Conservation (phyloP, 2,113 vertebrate species). For the Gallinago jamesoni region DNA sequence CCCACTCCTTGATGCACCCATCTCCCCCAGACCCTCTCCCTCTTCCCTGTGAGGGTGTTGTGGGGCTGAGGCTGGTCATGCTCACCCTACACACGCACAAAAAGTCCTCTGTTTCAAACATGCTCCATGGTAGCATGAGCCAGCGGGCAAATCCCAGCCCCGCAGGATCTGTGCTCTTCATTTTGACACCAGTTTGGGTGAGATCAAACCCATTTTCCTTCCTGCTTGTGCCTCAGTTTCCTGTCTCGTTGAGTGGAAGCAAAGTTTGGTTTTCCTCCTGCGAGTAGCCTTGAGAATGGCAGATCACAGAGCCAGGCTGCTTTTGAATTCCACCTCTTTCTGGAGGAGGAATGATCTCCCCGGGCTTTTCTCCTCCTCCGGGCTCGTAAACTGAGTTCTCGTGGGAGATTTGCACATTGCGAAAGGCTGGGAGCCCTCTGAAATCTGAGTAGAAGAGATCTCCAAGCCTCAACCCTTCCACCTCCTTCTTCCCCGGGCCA, state of each 20-base stretch:
- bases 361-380: not conserved
- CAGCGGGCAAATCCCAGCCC: not conserved
- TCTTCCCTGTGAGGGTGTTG: not conserved
- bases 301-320: not conserved
- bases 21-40: not conserved
- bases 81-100: not conserved
- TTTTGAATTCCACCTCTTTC: not conserved
- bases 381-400: not conserved
- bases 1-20: too few relatives aligned
- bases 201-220: not conserved
- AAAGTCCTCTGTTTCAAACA: accelerated
- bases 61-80: not conserved
- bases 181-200: not conserved
- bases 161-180: not conserved
- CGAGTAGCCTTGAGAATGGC: not conserved
- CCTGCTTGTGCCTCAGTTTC: not conserved
- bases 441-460: not conserved
- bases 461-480: not conserved
- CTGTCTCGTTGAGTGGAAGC: not conserved
- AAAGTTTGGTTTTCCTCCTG: not conserved
- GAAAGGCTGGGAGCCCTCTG: not conserved
- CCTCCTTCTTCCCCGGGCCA: conserved; percentile 37
- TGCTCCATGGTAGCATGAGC: accelerated
- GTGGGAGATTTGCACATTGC: not conserved
- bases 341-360: not conserved